Conservation (phyloP, 1,140 invertebrate species). For the Neuroterus valhalla region DNA sequence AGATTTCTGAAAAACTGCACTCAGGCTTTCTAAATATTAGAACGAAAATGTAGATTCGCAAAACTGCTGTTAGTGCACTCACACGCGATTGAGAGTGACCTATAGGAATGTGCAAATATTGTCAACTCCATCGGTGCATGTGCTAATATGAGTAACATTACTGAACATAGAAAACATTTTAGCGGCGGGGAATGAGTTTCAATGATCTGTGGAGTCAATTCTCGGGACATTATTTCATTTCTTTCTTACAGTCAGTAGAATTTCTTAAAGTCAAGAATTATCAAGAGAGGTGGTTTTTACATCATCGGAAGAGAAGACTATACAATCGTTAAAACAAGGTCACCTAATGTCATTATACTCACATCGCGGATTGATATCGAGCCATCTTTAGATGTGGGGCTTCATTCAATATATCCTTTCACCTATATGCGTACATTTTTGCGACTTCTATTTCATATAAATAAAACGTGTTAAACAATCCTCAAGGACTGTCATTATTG, state of each 20-base stretch:
- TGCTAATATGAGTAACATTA: conserved; percentile 71
- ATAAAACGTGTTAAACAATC: not conserved
- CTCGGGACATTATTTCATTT: too few species aligned
- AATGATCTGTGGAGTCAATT: not conserved
- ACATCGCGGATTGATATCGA: conserved; percentile 62
- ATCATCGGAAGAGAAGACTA: conserved; percentile 43
- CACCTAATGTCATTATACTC: conserved; percentile 64
- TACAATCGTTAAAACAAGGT: conserved; percentile 65
- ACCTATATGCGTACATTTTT: conserved; percentile 21
- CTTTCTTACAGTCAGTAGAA: too few species aligned
- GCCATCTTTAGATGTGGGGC: conserved; percentile 38
- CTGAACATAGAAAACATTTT: conserved; percentile 70
- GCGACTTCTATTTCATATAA: not conserved
- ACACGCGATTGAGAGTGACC: not conserved
- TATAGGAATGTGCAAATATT: conserved; percentile 59
- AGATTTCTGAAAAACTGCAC: conserved; percentile 4
- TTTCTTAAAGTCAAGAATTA: not conserved
- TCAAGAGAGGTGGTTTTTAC: not conserved
- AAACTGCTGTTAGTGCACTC: conserved; percentile 10
- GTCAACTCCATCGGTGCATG: conserved; percentile 54
- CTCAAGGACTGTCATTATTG: too few species aligned
- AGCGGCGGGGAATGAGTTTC: conserved; percentile 45
- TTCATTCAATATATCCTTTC: conserved; percentile 42
- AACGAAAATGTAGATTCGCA: not conserved
- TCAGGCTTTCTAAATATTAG: conserved; percentile 9